Base-by-base conservation (phyloP, 2,113 vertebrate genomes). In the Centropus bengalensis region DNA sequence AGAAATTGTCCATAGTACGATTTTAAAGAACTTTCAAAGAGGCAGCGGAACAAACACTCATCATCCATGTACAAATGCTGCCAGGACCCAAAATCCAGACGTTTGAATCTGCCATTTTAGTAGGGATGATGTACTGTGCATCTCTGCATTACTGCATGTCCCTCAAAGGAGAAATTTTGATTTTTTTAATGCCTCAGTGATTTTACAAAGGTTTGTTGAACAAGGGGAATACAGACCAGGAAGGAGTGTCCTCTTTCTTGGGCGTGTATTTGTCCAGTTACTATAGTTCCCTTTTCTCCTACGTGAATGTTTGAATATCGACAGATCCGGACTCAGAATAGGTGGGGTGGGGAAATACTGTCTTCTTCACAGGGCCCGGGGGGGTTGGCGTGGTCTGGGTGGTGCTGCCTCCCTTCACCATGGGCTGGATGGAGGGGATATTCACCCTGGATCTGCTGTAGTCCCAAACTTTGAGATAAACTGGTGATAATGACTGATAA, bases 401-500 rank as follows among this genome's bases (percentile, higher is more conserved):
- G 70, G 44, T 82, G 66, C 71, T 59, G 64, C 85, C 80, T 33
- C 32, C 77, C 81, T 56, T 89, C 59, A 15, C 27, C 42, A 3
- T 1, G 5, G 45, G n/a, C 77, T 79, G 54, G 58, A 76, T 10
- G 28, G 45, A 76, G 79, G 76, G 45, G 40, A 55, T 7, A 2
- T 76, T 66, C 88, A 91, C 54, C 79, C 87, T 32, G 80, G 67
- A 69, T 67, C 64, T 60, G 76, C 82, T 73, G 51, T 60, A 79
- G 82, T 88, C 69, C 85, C 83, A 47, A 38, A 33, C 63, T 56
- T 49, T 14, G 66, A 55, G 81, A 88, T 95, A 96, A 96, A 76
- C 44, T 74, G 93, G 83, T 92, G 86, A 21, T 94, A 93, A 94
- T 91, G 70, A 82, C 89, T 32, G 85, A 88, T 94, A 91, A 95